Percentiles rank a stretch among this genome's conserved stretches.
Conservation (phyloP, 2,797 vertebrate genomes). For the Tapera naevia region DNA sequence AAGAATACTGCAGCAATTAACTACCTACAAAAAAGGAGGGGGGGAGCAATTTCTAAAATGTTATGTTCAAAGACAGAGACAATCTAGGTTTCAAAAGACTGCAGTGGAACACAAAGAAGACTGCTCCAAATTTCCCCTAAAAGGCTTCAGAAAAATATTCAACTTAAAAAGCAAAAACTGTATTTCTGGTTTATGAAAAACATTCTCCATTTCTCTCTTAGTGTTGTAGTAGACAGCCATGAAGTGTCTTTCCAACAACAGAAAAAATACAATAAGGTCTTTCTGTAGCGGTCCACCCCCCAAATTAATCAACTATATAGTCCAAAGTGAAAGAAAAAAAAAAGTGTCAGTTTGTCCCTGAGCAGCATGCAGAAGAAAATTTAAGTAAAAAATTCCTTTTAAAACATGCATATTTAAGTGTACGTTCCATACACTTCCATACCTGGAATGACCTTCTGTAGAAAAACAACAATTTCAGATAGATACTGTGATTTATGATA, state of each 20-base stretch:
- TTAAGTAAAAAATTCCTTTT: background rate
- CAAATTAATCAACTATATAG: background rate
- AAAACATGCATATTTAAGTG: background rate
- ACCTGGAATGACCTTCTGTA: slow-evolving; percentile 51
- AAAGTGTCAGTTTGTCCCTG: background rate
- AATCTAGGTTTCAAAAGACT: background rate
- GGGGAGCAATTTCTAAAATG: background rate
- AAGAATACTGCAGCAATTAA: background rate
- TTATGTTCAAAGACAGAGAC: background rate
- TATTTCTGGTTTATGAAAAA: background rate
- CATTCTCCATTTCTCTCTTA: background rate
- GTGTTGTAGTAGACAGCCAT: background rate
- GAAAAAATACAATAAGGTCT: background rate
- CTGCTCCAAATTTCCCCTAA: background rate
- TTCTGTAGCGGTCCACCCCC: background rate
- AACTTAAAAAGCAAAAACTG: background rate
- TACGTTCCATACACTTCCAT: background rate
- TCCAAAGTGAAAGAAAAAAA: background rate
- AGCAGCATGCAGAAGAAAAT: background rate
- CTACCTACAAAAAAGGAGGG: background rate
- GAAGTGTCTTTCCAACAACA: background rate
- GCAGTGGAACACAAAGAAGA: background rate
- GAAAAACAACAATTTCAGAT: slow-evolving; percentile 35
- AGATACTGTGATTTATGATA: background rate
- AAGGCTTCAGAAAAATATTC: background rate